phyloP scores from a whole-genome alignment of 1,140 invertebrate species.

The Pantala flavescens region DNA sequence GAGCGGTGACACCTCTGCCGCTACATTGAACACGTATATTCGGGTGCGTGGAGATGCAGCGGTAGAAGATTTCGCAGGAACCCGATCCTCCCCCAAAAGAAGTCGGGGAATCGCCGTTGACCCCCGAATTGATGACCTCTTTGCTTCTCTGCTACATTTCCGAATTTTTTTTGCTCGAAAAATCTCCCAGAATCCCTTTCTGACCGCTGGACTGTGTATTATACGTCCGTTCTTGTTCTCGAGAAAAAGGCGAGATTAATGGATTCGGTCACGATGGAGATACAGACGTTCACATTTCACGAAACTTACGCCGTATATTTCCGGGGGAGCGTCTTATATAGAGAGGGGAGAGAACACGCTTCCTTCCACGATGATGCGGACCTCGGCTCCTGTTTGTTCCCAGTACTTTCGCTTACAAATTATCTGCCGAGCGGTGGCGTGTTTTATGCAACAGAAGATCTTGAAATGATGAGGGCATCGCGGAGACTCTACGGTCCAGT shows the following conservation, averaged over 20 bases:
- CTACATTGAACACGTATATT: conserved; percentile 1
- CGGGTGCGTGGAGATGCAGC: background rate
- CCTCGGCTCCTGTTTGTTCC: no score
- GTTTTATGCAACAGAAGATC: no score
- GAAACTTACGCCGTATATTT: background rate
- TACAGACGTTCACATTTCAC: conserved; percentile 5
- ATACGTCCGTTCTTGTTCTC: background rate
- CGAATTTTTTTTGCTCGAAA: background rate
- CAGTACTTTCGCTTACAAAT: no score
- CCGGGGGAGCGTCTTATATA: background rate
- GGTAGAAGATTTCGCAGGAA: background rate
- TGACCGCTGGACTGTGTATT: background rate
- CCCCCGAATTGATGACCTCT: conserved; percentile 6
- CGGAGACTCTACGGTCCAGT: no score
- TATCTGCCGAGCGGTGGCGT: no score
- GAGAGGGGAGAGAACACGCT: background rate
- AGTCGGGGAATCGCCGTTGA: background rate
- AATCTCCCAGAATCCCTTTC: background rate
- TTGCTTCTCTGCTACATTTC: background rate
- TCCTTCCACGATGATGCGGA: no score
- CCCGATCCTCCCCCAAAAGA: background rate
- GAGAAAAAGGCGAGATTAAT: background rate
- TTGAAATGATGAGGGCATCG: no score
- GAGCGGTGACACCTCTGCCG: conserved; percentile 5
- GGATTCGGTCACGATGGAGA: background rate